Base-by-base conservation (phyloP, 1,140 invertebrate species). In the Cyphomyrmex costatus region DNA sequence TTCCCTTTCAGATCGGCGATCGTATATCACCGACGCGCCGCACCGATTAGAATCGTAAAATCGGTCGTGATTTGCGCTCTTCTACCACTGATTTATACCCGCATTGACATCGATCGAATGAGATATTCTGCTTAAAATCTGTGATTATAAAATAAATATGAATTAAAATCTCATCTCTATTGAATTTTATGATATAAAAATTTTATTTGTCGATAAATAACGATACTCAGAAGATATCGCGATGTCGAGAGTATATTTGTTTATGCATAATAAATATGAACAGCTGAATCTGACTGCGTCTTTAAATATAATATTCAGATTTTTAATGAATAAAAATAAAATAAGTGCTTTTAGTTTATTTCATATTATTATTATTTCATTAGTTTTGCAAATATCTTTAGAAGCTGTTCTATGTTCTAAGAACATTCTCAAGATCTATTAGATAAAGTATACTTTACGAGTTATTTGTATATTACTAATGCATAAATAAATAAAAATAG, bases 1-100 rank as follows among this genome's bases (percentile, higher is more conserved):
- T 89, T 89, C 88, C 88, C 88, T 89, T 86, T 89, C 88, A 86
- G 87, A 89, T 89, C 71, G 77, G 76, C 63, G 83, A 89, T 89
- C 88, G 88, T 89, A 88, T 86, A 89, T 89, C 87, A 76, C 61
- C 12, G 24, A 19, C 51, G 21, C 42, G 51, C 16, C 56, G 74
- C 87, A 84, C 68, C 46, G 87, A 86, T 88, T 89, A 89, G 83
- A 89, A 89, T 89, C 76, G 76, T 86, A 82, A 89, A 88, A 89
- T 86, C 74, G 56, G 19, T 49, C 58, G 65, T 71, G 36, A 51
- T 73, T 58, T 46, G 30, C 16, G 53, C 65, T 80, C 33, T 42
- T 71, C 14, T 24, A 14, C 42, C 78, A 33, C 10, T 49, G 46
- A 71, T 58, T 56, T 70, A 78, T 30, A 16, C 5, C 10, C 56